Evolutionary conservation across 1,140 invertebrate species (phyloP).

Genomic region (Eriosoma lanigerum): DNA sequence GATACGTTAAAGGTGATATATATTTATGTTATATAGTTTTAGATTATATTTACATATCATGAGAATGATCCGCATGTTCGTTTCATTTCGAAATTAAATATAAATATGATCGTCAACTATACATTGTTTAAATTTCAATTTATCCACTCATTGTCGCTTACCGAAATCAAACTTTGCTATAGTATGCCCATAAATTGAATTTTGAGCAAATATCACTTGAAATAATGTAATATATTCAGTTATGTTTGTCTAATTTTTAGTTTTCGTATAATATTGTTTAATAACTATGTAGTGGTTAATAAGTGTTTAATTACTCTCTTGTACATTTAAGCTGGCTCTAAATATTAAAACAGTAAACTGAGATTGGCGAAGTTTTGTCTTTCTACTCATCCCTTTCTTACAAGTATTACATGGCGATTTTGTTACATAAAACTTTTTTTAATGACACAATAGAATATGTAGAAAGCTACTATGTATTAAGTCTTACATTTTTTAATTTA

Average conservation of each 20-base stretch:
- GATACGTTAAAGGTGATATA: too few relatives aligned
- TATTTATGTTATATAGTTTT: too few relatives aligned
- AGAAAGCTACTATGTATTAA: not conserved
- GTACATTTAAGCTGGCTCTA: not conserved
- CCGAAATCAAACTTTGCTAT: too few relatives aligned
- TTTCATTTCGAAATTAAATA: too few relatives aligned
- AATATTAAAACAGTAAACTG: conserved; percentile 7
- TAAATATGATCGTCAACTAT: too few relatives aligned
- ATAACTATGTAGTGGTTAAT: not conserved
- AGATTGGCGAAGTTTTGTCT: not conserved
- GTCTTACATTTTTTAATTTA: not conserved
- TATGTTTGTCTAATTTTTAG: not conserved
- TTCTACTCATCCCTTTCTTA: not conserved
- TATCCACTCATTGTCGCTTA: too few relatives aligned
- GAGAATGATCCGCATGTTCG: too few relatives aligned
- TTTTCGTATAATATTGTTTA: not conserved
- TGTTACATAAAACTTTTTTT: not conserved
- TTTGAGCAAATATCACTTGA: too few relatives aligned
- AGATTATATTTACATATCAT: too few relatives aligned
- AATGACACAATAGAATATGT: not conserved
- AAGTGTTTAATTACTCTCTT: not conserved
- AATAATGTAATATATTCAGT: too few relatives aligned
- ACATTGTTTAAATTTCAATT: too few relatives aligned
- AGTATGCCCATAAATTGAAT: too few relatives aligned
- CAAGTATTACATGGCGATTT: not conserved